Conservation (phyloP, 2,113 vertebrate species). For the Bos javanicus region DNA sequence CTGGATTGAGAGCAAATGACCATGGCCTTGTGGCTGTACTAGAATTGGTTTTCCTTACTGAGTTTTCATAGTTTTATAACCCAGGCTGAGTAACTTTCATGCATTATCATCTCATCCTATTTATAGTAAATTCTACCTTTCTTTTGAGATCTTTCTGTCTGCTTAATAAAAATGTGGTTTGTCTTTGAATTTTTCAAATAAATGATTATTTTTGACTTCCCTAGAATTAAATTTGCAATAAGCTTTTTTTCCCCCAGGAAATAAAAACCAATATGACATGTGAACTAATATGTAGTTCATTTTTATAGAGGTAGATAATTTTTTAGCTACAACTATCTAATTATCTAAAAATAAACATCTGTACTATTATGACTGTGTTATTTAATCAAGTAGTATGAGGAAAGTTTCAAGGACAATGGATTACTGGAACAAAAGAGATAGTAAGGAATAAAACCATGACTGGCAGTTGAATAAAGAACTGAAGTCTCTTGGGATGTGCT, state of each 20-base stretch:
- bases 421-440: constrained; percentile 51
- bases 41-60: not conserved
- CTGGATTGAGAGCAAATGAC: not conserved
- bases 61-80: not conserved
- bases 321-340: constrained; percentile 29
- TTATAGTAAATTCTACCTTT: not conserved
- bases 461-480: not conserved
- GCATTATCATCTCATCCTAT: not conserved
- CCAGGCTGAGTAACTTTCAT: not conserved
- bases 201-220: constrained; percentile 14
- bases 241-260: not conserved
- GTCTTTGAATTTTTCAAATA: constrained; percentile 17
- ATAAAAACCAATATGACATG: not conserved
- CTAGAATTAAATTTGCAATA: constrained; percentile 9
- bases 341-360: constrained; percentile 47
- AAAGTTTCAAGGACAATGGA: constrained; percentile 36
- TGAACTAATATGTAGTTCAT: not conserved
- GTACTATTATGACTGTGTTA: constrained; percentile 15
- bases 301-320: not conserved
- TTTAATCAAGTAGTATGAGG: not conserved
- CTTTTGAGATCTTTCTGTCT: not conserved
- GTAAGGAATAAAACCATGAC: constrained; percentile 18
- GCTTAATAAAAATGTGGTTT: not conserved
- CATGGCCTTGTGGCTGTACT: not conserved
- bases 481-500: not conserved